Evolutionary conservation across 1,140 invertebrate species (phyloP).

Genomic region (Phenacoccus solenopsis): DNA sequence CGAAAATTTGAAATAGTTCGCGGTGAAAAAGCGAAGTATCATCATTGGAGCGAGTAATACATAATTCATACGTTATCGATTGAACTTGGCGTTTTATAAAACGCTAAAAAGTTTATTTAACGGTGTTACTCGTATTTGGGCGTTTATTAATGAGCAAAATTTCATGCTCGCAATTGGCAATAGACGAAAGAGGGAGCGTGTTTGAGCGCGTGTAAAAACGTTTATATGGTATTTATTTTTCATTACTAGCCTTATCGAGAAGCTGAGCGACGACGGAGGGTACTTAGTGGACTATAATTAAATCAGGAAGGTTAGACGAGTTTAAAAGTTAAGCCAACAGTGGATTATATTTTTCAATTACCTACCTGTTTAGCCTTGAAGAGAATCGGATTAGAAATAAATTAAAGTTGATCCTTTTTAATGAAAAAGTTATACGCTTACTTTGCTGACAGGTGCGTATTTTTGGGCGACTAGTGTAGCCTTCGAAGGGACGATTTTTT

Average conservation of each 20-base stretch:
- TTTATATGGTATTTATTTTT: not conserved
- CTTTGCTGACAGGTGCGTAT: not conserved
- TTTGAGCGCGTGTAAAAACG: not conserved
- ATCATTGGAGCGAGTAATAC: no score
- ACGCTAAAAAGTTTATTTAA: not conserved
- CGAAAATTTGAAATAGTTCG: no score
- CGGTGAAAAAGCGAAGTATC: no score
- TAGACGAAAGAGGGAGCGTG: not conserved
- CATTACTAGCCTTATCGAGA: no score
- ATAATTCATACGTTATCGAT: no score
- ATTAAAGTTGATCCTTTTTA: not conserved
- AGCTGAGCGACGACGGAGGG: no score
- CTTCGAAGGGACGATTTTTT: not conserved
- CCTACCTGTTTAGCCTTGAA: not conserved
- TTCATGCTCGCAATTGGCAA: not conserved
- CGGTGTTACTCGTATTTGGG: not conserved
- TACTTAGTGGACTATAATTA: not conserved
- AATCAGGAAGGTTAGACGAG: not conserved
- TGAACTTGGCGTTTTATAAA: no score
- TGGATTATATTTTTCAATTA: conserved; percentile 3
- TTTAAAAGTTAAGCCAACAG: conserved; percentile 2
- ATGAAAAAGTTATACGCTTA: no score
- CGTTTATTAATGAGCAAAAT: not conserved
- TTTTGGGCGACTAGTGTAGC: not conserved
- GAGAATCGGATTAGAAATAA: not conserved